Base-by-base conservation (phyloP, 2,888 invertebrate species). In the Lathronympha strigana region DNA sequence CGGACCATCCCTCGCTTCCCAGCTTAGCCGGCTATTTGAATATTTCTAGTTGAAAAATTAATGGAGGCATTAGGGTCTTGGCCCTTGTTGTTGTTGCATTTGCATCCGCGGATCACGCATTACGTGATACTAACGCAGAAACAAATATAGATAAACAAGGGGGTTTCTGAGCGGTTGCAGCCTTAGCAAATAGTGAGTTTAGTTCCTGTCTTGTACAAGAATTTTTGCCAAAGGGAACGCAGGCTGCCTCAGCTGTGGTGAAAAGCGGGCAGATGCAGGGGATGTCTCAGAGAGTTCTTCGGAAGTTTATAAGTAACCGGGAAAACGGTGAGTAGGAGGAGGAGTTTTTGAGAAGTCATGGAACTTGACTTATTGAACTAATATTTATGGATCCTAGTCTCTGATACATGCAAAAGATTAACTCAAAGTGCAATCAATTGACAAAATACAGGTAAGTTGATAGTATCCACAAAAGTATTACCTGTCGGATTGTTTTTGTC, bases 31-130 rank as follows among this genome's bases (percentile, higher is more conserved):
- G 76, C 73, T 78, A 84, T 87, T 86, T 83, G 80, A 84, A 85
- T 86, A 83, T 83, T 83, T 88, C 86, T 87, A 86, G 88, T 82
- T 90, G 78, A 90, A 91, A 91, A 91, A 91, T 91, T 91, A 91
- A 92, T 88, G 89, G 84, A 79, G 73, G 89, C 84, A 86, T 90
- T 90, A 90, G 88, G 86, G 81, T 88, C 81, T 87, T 89, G 88
- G 73, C 91, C 91, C 91, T 87, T 90, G 91, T 90, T 90, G 86
- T 88, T 80, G 82, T 84, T 82, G 73, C 73, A 88, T 90, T 90
- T 90, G 89, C 91, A 90, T 82, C 80, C 76, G 69, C 68, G 75
- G 77, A 81, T 79, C 76, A 73, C 76, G 87, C 84, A 86, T 86
- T 86, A 85, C 77, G 25, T 73, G 76, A 84, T 87, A 79, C 73